Conservation (phyloP, 2,888 invertebrate genomes). For the Elegia similella region DNA sequence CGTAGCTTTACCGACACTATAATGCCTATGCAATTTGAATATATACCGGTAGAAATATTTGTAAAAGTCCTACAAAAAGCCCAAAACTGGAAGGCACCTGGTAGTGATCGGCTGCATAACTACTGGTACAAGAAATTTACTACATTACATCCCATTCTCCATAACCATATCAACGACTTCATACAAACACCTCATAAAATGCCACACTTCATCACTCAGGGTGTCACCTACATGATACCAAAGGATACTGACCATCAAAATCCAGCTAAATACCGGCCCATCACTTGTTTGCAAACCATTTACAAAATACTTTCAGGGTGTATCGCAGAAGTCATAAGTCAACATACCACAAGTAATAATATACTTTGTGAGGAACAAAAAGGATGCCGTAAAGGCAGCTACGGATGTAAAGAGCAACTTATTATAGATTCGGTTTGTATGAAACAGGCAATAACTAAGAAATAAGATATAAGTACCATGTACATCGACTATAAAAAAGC, state of each 20-base stretch:
- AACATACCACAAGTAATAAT: conserved; percentile 23
- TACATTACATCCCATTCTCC: neutral
- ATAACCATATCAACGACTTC: conserved; percentile 19
- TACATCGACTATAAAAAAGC: conserved; percentile 33
- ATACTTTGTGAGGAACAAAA: neutral
- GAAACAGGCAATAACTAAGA: conserved; percentile 17
- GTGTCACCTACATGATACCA: neutral
- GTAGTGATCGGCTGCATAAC: neutral
- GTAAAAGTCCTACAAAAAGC: neutral
- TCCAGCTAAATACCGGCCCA: conserved; percentile 33
- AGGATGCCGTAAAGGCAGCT: neutral
- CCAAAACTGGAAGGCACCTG: neutral
- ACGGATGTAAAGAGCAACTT: conserved; percentile 23
- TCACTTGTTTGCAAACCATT: conserved; percentile 33
- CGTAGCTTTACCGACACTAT: too few species aligned
- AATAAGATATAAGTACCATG: conserved; percentile 23
- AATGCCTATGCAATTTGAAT: neutral
- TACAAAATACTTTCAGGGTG: too few species aligned
- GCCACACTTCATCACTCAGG: conserved; percentile 22
- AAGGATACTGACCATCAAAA: conserved; percentile 21
- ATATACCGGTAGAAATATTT: neutral
- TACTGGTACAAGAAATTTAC: neutral
- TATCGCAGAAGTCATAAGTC: too few species aligned
- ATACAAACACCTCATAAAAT: conserved; percentile 16
- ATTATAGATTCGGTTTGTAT: conserved; percentile 25